phyloP scores from a whole-genome alignment of 2,888 invertebrate genomes.

The Hanleya hanleyi region DNA sequence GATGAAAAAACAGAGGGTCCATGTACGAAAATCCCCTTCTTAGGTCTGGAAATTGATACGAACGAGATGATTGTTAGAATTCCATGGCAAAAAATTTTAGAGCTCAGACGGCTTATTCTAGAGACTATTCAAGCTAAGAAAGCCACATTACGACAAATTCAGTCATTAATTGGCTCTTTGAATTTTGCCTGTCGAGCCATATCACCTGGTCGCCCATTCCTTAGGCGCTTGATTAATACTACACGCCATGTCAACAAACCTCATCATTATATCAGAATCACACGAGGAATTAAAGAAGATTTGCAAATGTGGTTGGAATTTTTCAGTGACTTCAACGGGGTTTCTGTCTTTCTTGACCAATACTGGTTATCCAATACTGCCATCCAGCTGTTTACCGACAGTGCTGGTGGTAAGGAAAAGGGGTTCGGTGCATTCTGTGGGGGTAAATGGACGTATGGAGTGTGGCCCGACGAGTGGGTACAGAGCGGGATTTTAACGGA shows the following conservation, averaged over 20 bases:
- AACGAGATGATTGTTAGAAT: too few relatives aligned
- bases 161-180: too few relatives aligned
- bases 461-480: too few relatives aligned
- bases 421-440: slow-evolving; percentile 7
- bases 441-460: too few relatives aligned
- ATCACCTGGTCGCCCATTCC: slow-evolving; percentile 26
- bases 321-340: slow-evolving; percentile 20
- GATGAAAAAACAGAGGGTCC: too few relatives aligned
- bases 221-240: slow-evolving; percentile 19
- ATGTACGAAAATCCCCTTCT: too few relatives aligned
- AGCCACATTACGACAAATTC: too few relatives aligned
- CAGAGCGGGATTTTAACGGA: background rate
- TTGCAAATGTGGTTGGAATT: slow-evolving; percentile 21
- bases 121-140: too few relatives aligned
- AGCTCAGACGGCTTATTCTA: too few relatives aligned
- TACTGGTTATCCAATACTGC: slow-evolving; percentile 1
- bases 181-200: slow-evolving; percentile 30
- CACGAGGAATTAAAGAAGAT: slow-evolving; percentile 14
- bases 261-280: slow-evolving; percentile 17
- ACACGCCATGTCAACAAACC: slow-evolving; percentile 15
- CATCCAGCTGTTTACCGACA: slow-evolving; percentile 13
- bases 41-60: too few relatives aligned
- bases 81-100: too few relatives aligned
- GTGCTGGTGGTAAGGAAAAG: background rate
- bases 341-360: slow-evolving; percentile 25